Evolutionary conservation across 2,888 invertebrate species (phyloP).

Genomic region (Zaprionus bogoriensis): DNA sequence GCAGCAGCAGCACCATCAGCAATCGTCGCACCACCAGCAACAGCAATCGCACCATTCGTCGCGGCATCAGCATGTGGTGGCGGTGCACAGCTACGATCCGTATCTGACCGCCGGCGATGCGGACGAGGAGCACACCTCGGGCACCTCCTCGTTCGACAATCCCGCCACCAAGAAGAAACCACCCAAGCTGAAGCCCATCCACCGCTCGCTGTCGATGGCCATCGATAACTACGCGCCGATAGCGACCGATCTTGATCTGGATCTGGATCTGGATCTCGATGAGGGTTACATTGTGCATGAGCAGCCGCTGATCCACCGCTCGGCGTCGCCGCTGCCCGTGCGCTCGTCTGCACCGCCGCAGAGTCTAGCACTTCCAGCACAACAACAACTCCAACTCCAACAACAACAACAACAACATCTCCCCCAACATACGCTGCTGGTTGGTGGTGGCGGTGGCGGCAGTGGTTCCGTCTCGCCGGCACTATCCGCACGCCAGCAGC

Average conservation of each 20-base stretch:
- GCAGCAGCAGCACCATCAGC: conserved; percentile 26
- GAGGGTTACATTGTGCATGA: conserved; percentile 79
- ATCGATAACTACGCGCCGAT: conserved; percentile 82
- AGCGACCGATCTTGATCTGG: conserved; percentile 55
- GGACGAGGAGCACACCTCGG: conserved; percentile 76
- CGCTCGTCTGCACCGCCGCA: conserved; percentile 81
- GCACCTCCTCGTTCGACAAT: conserved; percentile 82
- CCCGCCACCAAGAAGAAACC: conserved; percentile 82
- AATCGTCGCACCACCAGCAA: conserved; percentile 35
- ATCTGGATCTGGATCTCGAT: conserved; percentile 36
- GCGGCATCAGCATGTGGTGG: conserved; percentile 74
- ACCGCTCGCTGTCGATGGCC: conserved; percentile 83
- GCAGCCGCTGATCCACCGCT: conserved; percentile 81
- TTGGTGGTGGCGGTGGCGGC: conserved; percentile 59
- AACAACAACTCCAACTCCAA: conserved; percentile 50
- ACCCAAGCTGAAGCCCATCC: conserved; percentile 83
- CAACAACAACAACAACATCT: conserved; percentile 64
- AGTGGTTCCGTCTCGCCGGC: conserved; percentile 80
- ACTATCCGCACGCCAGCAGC: conserved; percentile 80
- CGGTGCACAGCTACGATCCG: conserved; percentile 72
- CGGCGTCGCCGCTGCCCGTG: conserved; percentile 80
- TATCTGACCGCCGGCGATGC: conserved; percentile 74
- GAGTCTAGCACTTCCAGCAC: conserved; percentile 77
- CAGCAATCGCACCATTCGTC: conserved; percentile 61
- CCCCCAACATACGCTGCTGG: conserved; percentile 60